Evolutionary conservation across 2,797 vertebrate species (phyloP).

Genomic region (Clarias fuscus): DNA sequence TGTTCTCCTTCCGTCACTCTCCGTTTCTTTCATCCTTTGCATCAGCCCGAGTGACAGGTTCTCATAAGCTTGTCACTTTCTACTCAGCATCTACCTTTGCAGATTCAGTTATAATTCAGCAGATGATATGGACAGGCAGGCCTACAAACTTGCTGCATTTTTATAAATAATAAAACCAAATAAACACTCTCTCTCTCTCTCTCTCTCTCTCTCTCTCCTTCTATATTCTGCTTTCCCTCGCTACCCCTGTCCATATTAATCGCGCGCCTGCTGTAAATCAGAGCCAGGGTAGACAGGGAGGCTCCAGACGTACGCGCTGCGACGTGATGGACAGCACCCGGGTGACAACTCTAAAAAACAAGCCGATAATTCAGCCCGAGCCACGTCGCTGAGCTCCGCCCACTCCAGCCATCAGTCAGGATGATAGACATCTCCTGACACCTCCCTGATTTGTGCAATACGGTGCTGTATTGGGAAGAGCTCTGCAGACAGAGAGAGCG

Average conservation of each 20-base stretch:
- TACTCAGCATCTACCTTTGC: neutral
- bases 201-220: too few relatives aligned
- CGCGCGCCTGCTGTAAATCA: conserved; percentile 42
- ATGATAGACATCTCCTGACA: conserved; percentile 39
- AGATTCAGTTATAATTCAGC: neutral
- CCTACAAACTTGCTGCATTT: neutral
- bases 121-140: neutral
- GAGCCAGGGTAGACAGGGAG: conserved; percentile 15
- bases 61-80: conserved; percentile 5
- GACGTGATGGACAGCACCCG: conserved; percentile 40
- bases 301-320: conserved; percentile 33
- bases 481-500: neutral
- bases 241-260: conserved; percentile 10
- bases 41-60: neutral
- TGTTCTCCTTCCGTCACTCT: conserved; percentile 10
- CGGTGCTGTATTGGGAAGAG: neutral
- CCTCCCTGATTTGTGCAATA: conserved; percentile 43
- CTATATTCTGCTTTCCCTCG: neutral
- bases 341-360: conserved; percentile 44
- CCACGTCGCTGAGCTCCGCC: conserved; percentile 38
- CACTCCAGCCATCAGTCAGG: conserved; percentile 41
- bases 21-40: neutral
- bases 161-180: neutral
- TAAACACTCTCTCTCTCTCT: neutral
- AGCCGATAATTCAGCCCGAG: conserved; percentile 44